Conservation (phyloP, 2,888 invertebrate species). For the Hydroisotoma schaefferi region DNA sequence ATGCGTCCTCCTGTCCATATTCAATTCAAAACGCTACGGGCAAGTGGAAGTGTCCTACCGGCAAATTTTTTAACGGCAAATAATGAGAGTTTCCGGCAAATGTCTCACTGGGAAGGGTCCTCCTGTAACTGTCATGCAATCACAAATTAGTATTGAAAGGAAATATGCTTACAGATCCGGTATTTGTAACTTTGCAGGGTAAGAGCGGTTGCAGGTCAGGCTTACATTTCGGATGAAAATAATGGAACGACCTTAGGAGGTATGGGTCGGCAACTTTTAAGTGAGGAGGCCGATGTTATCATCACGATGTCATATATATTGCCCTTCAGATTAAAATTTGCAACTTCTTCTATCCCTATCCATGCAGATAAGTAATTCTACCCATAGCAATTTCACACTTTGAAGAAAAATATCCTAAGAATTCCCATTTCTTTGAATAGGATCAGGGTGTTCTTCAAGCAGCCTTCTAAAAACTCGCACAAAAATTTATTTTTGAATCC, state of each 20-base stretch:
- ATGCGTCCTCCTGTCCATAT: too few relatives aligned
- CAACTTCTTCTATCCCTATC: background rate
- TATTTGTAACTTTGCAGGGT: background rate
- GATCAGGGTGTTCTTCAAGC: background rate
- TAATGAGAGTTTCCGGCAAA: too few relatives aligned
- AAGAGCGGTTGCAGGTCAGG: background rate
- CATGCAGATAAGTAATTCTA: constrained; percentile 3
- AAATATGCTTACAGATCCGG: too few relatives aligned
- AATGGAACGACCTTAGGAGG: background rate
- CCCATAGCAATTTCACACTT: background rate
- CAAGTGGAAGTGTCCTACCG: too few relatives aligned
- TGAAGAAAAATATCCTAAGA: background rate
- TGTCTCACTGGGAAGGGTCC: too few relatives aligned
- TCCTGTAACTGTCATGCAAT: too few relatives aligned
- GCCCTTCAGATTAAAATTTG: background rate
- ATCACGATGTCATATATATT: background rate
- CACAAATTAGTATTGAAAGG: too few relatives aligned
- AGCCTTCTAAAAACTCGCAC: background rate
- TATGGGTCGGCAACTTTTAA: background rate
- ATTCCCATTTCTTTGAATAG: background rate
- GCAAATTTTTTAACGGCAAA: too few relatives aligned
- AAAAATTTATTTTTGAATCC: background rate
- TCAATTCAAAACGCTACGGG: too few relatives aligned
- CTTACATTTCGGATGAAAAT: background rate
- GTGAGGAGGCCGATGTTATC: background rate